Conservation (phyloP, 2,797 vertebrate species). For the Epinephelus awoara region DNA sequence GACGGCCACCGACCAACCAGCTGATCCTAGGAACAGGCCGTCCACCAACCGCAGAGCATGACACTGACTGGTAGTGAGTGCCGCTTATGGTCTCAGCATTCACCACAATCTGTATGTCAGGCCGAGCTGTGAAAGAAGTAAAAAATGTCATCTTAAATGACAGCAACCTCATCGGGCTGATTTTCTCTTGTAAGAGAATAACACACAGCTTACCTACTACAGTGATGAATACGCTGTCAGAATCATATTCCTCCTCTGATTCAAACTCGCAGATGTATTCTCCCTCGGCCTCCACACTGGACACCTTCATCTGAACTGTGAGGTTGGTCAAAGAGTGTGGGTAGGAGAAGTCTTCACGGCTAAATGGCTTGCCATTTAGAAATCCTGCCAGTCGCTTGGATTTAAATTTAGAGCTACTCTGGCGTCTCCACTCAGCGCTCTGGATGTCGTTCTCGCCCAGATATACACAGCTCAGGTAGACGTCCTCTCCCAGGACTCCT, state of each 20-base stretch:
- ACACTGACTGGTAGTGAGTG: conserved; percentile 79
- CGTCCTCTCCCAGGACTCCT: conserved; percentile 77
- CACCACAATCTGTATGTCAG: conserved; percentile 61
- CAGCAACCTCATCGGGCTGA: neutral
- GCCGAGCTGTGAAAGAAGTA: conserved; percentile 71
- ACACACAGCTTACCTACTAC: conserved; percentile 77
- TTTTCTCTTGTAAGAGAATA: neutral
- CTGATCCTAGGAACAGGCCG: conserved; percentile 77
- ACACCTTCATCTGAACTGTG: conserved; percentile 75
- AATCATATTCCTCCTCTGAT: neutral
- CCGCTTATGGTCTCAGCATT: conserved; percentile 67
- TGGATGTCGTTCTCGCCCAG: conserved; percentile 50
- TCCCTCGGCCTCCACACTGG: conserved; percentile 75
- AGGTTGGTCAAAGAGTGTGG: conserved; percentile 81
- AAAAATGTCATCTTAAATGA: neutral
- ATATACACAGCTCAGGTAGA: conserved; percentile 78
- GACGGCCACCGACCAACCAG: conserved; percentile 71
- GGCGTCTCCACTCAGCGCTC: conserved; percentile 70
- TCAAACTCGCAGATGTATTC: conserved; percentile 79
- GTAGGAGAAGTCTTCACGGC: conserved; percentile 33
- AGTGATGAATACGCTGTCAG: conserved; percentile 51
- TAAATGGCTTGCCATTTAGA: neutral
- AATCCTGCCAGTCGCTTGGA: conserved; percentile 68
- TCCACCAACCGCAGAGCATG: conserved; percentile 73
- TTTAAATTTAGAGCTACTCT: conserved; percentile 16